Conservation (phyloP, 1,140 invertebrate genomes). For the Cherax quadricarinatus region DNA sequence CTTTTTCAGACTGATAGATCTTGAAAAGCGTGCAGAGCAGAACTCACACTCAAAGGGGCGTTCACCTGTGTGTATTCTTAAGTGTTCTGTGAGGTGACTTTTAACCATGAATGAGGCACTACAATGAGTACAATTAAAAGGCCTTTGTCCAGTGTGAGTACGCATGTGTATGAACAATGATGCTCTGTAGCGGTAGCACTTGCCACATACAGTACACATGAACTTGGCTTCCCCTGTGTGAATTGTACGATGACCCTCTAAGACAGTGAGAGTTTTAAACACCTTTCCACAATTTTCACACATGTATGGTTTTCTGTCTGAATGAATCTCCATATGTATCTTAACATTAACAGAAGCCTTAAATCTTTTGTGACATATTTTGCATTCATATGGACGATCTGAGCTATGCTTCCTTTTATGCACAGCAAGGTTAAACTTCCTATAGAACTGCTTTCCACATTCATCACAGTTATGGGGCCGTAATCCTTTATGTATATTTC, state of each 20-base stretch:
- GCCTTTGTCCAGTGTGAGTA: slow-evolving; percentile 15
- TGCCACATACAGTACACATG: slow-evolving; percentile 14
- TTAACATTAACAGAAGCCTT: slow-evolving; percentile 4
- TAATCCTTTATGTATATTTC: slow-evolving; percentile 16
- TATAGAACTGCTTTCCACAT: slow-evolving; percentile 34
- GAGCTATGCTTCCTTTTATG: slow-evolving; percentile 3
- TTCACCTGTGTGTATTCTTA: slow-evolving; percentile 77
- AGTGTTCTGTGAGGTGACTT: slow-evolving; percentile 74
- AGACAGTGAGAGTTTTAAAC: slow-evolving; percentile 9
- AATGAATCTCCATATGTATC: slow-evolving; percentile 30
- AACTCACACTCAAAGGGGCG: slow-evolving; percentile 76
- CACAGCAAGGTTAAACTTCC: slow-evolving; percentile 27
- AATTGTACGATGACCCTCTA: slow-evolving; percentile 1
- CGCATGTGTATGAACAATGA: slow-evolving; percentile 29
- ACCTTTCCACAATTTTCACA: slow-evolving; percentile 41
- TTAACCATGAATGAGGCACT: slow-evolving; percentile 49
- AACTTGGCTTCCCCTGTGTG: slow-evolving; percentile 24
- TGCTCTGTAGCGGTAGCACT: slow-evolving; percentile 22
- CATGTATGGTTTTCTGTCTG: slow-evolving; percentile 23
- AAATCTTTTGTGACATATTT: slow-evolving; percentile 32
- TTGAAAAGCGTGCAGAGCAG: slow-evolving; percentile 73
- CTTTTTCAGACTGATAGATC: slow-evolving; percentile 32
- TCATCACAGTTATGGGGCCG: slow-evolving; percentile 21
- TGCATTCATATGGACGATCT: slow-evolving; percentile 20
- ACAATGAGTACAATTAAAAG: slow-evolving; percentile 9